A percentile compares a stretch with the other conserved stretches of the same genome.
Evolutionary conservation across 2,888 invertebrate species (phyloP).

Genomic region (Drosophila multiciliata): DNA sequence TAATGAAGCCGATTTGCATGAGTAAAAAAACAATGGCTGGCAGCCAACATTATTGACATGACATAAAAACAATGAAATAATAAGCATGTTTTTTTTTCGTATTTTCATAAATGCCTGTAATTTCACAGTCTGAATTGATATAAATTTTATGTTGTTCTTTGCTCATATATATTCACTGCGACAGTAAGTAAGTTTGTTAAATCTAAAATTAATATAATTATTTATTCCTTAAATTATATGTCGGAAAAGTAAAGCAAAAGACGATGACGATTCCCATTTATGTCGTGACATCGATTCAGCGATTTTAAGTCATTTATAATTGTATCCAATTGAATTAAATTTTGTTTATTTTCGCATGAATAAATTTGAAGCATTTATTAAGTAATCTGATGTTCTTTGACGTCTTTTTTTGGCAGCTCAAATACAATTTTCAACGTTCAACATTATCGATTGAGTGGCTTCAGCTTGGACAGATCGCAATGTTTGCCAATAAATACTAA

Average conservation of each 20-base stretch:
- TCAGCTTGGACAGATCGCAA: neutral
- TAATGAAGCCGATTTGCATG: neutral
- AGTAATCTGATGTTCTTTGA: neutral
- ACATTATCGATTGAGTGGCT: neutral
- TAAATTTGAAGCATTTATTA: neutral
- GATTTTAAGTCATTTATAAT: neutral
- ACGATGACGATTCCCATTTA: neutral
- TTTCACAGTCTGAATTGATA: neutral
- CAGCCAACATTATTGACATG: neutral
- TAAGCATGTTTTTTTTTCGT: neutral
- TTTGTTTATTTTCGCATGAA: neutral
- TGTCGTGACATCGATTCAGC: neutral
- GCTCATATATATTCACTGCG: neutral
- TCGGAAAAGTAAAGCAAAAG: neutral
- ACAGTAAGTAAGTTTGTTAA: neutral
- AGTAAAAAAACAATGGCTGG: neutral
- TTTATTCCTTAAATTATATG: neutral
- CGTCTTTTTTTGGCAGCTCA: neutral
- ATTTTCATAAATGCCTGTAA: neutral
- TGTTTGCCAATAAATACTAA: slow-evolving; percentile 27
- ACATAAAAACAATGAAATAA: neutral
- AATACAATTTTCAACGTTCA: neutral
- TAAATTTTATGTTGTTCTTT: neutral
- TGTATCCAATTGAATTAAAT: neutral
- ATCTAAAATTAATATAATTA: neutral